Percentiles rank a stretch among this genome's conserved stretches.
These are phyloP conservation scores for Coranthus polyacanthus DNA, from an alignment of 2,797 vertebrate genomes.

Conservation along the genomic window DNA sequence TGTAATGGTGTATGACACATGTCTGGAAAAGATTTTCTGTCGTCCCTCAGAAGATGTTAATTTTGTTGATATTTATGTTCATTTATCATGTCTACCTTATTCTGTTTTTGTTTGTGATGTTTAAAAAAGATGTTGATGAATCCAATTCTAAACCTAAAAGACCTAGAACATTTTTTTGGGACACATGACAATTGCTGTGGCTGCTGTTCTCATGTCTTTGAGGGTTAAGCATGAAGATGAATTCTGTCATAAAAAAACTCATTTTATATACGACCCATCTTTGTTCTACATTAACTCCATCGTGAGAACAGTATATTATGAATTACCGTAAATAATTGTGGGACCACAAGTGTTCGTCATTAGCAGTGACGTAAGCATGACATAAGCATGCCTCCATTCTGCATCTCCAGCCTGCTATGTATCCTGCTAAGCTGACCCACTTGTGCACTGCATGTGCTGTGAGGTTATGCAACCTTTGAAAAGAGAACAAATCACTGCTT, in stretches of 20 bases:
- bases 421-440: constrained; percentile 61
- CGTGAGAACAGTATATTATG: background rate
- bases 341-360: background rate
- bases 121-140: no score
- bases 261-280: background rate
- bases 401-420: constrained; percentile 9
- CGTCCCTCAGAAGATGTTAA: no score
- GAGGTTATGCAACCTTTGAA: constrained; percentile 75
- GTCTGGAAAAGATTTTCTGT: no score
- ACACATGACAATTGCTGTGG: no score
- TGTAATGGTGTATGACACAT: no score
- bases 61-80: no score
- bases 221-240: background rate
- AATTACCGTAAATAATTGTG: background rate
- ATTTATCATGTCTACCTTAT: no score
- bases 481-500: constrained; percentile 38
- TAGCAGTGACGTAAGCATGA: constrained; percentile 31
- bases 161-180: no score
- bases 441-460: constrained; percentile 58
- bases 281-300: background rate
- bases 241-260: background rate
- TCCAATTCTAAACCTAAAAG: no score
- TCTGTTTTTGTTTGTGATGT: no score
- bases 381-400: constrained; percentile 22
- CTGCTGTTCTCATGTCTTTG: no score